Conservation (phyloP, 2,888 invertebrate species). For the Meloe dianella region DNA sequence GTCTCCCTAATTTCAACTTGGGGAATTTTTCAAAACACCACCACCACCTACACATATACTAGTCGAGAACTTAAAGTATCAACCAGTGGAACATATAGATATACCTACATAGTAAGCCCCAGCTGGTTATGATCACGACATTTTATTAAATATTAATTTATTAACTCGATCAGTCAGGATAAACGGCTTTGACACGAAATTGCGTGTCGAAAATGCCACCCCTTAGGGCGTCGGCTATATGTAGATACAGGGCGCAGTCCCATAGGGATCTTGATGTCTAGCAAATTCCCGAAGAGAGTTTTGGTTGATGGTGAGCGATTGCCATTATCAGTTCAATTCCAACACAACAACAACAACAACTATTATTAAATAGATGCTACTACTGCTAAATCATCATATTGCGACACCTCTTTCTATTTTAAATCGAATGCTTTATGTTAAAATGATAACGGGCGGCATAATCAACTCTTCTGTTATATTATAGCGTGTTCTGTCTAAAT, state of each 20-base stretch:
- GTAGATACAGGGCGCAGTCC: slow-evolving; percentile 2
- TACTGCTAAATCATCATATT: slow-evolving; percentile 13
- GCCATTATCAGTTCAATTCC: slow-evolving; percentile 15
- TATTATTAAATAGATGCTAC: too few species aligned
- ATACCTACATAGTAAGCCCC: slow-evolving; percentile 36
- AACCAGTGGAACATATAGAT: slow-evolving; percentile 21
- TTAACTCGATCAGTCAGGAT: slow-evolving; percentile 48
- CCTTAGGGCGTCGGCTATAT: slow-evolving; percentile 32
- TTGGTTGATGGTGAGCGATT: slow-evolving; percentile 13
- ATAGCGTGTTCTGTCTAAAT: slow-evolving; percentile 9
- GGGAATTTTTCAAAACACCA: neutral
- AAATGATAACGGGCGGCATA: slow-evolving; percentile 10
- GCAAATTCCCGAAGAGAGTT: slow-evolving; percentile 6
- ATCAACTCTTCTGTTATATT: neutral
- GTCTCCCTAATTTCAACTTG: slow-evolving; percentile 11
- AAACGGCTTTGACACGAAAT: slow-evolving; percentile 49
- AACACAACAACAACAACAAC: too few species aligned
- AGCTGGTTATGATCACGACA: slow-evolving; percentile 43
- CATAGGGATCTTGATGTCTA: slow-evolving; percentile 1
- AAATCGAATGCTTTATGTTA: slow-evolving; percentile 5
- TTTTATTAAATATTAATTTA: slow-evolving; percentile 52
- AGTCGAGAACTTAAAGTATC: neutral
- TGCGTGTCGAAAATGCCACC: slow-evolving; percentile 47
- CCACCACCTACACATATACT: neutral
- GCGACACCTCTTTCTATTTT: slow-evolving; percentile 11